Percentiles rank a stretch among this genome's conserved stretches.
These are phyloP conservation scores for Anguilla rostrata DNA, from an alignment of 2,113 vertebrate species.

Conservation along the genomic window DNA sequence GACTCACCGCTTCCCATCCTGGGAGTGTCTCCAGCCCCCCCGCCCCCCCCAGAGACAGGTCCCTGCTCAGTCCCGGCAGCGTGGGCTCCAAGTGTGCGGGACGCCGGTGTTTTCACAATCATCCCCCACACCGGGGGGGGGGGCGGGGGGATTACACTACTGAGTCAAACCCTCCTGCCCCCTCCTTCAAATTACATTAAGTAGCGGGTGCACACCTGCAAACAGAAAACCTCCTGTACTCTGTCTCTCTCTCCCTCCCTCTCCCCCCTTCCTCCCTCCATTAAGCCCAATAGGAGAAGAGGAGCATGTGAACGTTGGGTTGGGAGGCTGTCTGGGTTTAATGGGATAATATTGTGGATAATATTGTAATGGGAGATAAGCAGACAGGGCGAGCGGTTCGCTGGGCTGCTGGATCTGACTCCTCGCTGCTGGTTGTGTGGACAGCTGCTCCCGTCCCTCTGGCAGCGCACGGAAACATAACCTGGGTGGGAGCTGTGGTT, in stretches of 20 bases:
- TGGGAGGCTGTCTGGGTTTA: neutral
- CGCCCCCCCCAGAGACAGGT: neutral
- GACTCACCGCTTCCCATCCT: constrained; percentile 3
- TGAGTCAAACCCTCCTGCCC: neutral
- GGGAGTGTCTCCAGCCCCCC: neutral
- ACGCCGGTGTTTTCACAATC: neutral
- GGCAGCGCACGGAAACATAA: constrained; percentile 15
- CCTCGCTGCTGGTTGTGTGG: constrained; percentile 15
- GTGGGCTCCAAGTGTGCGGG: neutral
- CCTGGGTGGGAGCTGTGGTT: neutral
- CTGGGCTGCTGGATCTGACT: neutral
- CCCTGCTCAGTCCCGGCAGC: neutral
- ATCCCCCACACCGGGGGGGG: neutral
- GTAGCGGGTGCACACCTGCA: neutral
- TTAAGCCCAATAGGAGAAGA: neutral
- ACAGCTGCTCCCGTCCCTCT: constrained; percentile 21
- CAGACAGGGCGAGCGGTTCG: neutral
- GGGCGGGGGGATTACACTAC: neutral
- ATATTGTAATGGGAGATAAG: constrained; percentile 30
- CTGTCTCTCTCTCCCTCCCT: neutral
- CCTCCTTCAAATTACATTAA: neutral
- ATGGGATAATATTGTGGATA: constrained; percentile 24
- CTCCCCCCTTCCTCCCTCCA: neutral
- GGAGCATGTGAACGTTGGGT: neutral
- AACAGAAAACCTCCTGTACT: constrained; percentile 8